Conservation (phyloP, 2,113 vertebrate species). For the Struthidea cinerea region DNA sequence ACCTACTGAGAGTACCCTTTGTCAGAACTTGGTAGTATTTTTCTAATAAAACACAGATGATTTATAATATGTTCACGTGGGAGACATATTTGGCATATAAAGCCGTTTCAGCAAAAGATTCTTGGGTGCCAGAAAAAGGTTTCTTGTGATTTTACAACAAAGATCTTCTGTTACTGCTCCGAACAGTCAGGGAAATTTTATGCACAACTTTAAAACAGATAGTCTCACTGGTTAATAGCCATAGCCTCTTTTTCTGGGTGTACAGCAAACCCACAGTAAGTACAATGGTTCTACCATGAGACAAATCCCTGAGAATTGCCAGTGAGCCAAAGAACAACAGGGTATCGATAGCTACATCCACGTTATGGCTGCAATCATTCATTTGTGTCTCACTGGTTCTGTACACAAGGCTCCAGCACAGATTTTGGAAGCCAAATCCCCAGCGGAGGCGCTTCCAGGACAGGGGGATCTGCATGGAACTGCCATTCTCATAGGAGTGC, state of each 20-base stretch:
- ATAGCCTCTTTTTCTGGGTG: background rate
- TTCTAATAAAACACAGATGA: slow-evolving; percentile 59
- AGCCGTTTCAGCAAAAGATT: background rate
- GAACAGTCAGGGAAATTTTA: background rate
- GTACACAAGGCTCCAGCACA: background rate
- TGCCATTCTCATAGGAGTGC: background rate
- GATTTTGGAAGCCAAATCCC: background rate
- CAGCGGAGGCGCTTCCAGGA: background rate
- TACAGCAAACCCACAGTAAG: background rate
- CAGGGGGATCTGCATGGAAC: accelerated
- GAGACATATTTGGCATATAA: slow-evolving; percentile 19
- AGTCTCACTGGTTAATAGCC: background rate
- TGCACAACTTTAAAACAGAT: background rate
- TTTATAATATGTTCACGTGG: slow-evolving; percentile 45
- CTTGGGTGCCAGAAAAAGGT: slow-evolving; percentile 38
- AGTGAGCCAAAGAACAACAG: background rate
- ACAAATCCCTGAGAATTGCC: background rate
- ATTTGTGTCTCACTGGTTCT: background rate
- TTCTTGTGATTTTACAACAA: slow-evolving; percentile 22
- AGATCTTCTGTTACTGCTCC: slow-evolving; percentile 14
- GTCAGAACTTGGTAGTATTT: slow-evolving; percentile 27
- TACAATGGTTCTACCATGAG: background rate
- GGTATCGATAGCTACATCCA: background rate
- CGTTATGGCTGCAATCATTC: background rate
- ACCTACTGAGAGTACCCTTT: slow-evolving; percentile 43